Evolutionary conservation across 1,140 invertebrate species (phyloP), one percentile per base, ranked within the genome.

Genomic region (Dendroctonus valens): DNA sequence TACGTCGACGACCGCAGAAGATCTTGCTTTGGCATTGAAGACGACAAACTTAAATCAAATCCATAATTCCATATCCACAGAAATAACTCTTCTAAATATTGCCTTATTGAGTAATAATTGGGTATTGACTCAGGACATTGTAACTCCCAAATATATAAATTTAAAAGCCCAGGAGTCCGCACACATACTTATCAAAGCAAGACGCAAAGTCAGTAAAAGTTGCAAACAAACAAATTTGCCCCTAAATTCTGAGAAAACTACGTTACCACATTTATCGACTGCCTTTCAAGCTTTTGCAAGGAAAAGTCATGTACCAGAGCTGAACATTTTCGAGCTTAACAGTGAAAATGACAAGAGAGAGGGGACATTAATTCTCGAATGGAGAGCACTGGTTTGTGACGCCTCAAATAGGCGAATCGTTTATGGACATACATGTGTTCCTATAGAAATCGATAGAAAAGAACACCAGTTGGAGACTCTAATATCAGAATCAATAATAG

Each of bases 41-140:
- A 77, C 87, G 2, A 86, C 86, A 69, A 91, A 90, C 76, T 79
- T 84, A 7, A 88, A 88, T 79, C 84, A 86, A 70, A 78, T 84
- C n/a, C 83, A 87, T 63, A 81, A 85, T 73, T 76, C 81, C 1
- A 80, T 83, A 44, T 78, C 82, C 41, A 83, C 85, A 41, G 84
- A 88, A 72, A 81, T 90, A 42, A 79, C 81, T 51, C 68, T 87
- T n/a, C 77, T 81, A 3, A 83, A 85, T 68, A 80, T 86, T 14
- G 81, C 80, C 4, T 79, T 86, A 59, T 78, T 84, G 40, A 86
- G 86, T 73, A 70, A 78, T 11, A 68, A 72, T 7, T 88, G 86
- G 87, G 70, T 75, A 11, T 69, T 85, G 7, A 76, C 76, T 6
- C 76, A 77, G 12, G 76, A 80, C 4, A 74, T 78, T 4, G 73